phyloP scores from a whole-genome alignment of 2,797 vertebrate genomes.

The Amazonetta brasiliensis region DNA sequence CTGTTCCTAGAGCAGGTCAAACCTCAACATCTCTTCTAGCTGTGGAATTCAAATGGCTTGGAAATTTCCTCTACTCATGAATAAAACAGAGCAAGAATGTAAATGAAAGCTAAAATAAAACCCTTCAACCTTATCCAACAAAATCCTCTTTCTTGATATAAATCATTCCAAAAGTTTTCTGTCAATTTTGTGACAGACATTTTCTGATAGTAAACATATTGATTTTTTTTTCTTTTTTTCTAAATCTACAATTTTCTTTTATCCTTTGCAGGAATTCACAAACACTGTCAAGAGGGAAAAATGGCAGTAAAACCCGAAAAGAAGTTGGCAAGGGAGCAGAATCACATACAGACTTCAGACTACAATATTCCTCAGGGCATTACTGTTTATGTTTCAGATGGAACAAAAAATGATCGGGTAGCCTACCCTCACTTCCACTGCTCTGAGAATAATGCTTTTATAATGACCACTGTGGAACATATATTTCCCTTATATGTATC shows the following conservation, averaged over 20 bases:
- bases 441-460: neutral
- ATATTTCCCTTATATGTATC: neutral
- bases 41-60: fast-evolving
- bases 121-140: neutral
- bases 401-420: neutral
- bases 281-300: neutral
- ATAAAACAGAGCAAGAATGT: neutral
- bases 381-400: neutral
- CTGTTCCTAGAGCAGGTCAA: neutral
- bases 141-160: neutral
- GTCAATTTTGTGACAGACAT: neutral
- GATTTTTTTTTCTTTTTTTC: neutral
- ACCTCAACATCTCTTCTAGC: neutral
- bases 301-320: neutral
- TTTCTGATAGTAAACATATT: neutral
- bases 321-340: neutral
- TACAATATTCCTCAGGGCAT: neutral
- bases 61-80: neutral
- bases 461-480: neutral
- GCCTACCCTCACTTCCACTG: neutral
- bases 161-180: neutral
- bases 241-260: neutral
- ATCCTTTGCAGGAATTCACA: neutral
- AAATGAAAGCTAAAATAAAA: neutral
- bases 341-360: neutral